Percentiles rank a stretch among this genome's conserved stretches.
Conservation (phyloP, 2,888 invertebrate species). For the Pocota personata region DNA sequence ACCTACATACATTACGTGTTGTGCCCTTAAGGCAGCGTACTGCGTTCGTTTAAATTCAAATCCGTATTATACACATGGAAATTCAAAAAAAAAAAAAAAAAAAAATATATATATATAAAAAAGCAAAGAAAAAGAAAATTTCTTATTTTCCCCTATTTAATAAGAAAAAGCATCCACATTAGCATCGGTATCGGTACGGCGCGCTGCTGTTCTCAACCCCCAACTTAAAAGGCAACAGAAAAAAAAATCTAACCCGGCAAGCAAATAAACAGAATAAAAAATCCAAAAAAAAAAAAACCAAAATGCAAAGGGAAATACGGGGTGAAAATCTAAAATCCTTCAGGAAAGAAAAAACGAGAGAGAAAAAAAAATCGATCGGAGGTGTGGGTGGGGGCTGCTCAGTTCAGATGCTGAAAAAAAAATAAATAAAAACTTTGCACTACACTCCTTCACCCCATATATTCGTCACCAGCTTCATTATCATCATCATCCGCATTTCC, state of each 20-base stretch:
- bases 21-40: not conserved
- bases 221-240: not conserved
- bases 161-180: conserved; percentile 66
- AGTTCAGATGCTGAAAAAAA: conserved; percentile 10
- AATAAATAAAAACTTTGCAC: conserved; percentile 34
- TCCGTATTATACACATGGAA: conserved; percentile 39
- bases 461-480: conserved; percentile 62
- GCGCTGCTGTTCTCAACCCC: conserved; percentile 7
- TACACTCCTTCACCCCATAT: conserved; percentile 36
- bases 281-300: conserved; percentile 30
- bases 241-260: conserved; percentile 34
- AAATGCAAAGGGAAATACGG: conserved; percentile 28
- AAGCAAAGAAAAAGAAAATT: too few relatives aligned
- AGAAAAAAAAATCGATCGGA: conserved; percentile 46
- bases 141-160: conserved; percentile 66
- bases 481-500: conserved; percentile 30
- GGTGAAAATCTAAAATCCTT: conserved; percentile 51
- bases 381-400: conserved; percentile 1
- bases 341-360: conserved; percentile 26
- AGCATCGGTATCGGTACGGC: conserved; percentile 55
- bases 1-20: not conserved
- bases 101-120: too few relatives aligned
- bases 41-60: conserved; percentile 45
- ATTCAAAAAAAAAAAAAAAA: conserved; percentile 6
- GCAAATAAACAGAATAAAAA: conserved; percentile 60